Percentiles rank a stretch among this genome's conserved stretches.
Conservation (phyloP, 2,888 invertebrate genomes). For the Rhopalosiphum nymphaeae region DNA sequence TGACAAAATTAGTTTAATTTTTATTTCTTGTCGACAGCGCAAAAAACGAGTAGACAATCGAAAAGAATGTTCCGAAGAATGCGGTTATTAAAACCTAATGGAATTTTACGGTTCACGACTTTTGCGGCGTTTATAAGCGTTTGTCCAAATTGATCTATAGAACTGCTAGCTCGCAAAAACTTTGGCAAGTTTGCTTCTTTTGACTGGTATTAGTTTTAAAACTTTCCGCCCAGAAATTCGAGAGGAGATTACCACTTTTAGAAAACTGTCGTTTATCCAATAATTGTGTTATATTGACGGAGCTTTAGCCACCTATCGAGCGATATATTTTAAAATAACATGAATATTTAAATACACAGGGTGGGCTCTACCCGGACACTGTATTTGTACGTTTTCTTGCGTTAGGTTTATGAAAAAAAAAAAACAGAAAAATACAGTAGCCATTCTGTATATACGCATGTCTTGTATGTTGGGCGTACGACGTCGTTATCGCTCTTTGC, state of each 20-base stretch:
- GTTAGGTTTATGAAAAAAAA: not conserved
- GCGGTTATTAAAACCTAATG: slow-evolving; percentile 55
- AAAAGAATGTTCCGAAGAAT: slow-evolving; percentile 53
- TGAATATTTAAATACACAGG: not conserved
- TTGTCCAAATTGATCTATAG: slow-evolving; percentile 49
- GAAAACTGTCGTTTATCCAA: slow-evolving; percentile 56
- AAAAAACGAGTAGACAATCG: slow-evolving; percentile 37
- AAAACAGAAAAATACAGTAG: not conserved
- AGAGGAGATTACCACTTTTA: slow-evolving; percentile 28
- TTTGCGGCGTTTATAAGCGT: slow-evolving; percentile 36
- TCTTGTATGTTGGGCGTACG: not conserved
- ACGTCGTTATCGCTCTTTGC: slow-evolving; percentile 27
- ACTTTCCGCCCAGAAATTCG: slow-evolving; percentile 44
- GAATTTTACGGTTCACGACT: slow-evolving; percentile 54
- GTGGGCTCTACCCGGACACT: not conserved
- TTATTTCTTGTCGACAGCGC: slow-evolving; percentile 33
- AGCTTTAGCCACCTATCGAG: not conserved
- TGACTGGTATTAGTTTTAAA: slow-evolving; percentile 46
- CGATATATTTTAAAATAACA: not conserved
- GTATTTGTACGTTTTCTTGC: not conserved
- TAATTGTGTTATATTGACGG: not conserved
- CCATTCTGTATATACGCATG: not conserved
- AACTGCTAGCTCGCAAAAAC: slow-evolving; percentile 24
- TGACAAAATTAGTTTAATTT: slow-evolving; percentile 19
- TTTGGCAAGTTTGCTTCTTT: slow-evolving; percentile 44